Evolutionary conservation across 23 tunicate genomes (phyloP).

Genomic region (Diplosoma virens): DNA sequence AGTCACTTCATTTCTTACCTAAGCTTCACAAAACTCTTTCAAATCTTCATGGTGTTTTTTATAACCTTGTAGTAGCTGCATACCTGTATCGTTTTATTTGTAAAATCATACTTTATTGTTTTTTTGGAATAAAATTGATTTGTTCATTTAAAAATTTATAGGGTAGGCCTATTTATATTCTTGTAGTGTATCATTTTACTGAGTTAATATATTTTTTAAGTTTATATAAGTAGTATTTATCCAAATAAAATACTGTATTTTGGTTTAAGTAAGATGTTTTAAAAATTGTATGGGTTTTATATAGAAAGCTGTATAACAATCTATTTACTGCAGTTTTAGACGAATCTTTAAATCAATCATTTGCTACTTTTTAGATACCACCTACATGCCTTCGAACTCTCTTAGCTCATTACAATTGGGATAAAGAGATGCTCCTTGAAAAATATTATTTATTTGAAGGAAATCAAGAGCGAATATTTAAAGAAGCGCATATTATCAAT

Average conservation of each 20-base stretch:
- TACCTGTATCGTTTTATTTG: too few species aligned
- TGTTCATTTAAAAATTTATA: too few species aligned
- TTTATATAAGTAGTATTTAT: neutral
- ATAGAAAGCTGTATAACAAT: neutral
- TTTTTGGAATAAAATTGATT: too few species aligned
- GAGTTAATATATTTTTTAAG: neutral
- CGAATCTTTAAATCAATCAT: neutral
- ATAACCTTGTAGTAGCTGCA: too few species aligned
- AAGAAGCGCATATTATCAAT: slow-evolving; percentile 73
- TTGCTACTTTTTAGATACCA: slow-evolving; percentile 34
- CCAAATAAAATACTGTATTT: neutral
- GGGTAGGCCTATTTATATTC: too few species aligned
- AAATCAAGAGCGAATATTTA: slow-evolving; percentile 69
- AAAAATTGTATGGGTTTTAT: too few species aligned
- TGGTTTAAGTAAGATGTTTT: too few species aligned
- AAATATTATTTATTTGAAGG: slow-evolving; percentile 75
- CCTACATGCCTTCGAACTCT: slow-evolving; percentile 60
- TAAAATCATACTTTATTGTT: too few species aligned
- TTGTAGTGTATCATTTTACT: neutral
- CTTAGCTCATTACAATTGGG: slow-evolving; percentile 90
- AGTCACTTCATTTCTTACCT: too few species aligned
- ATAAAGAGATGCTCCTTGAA: slow-evolving; percentile 70
- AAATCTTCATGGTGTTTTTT: too few species aligned
- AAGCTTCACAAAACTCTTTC: too few species aligned
- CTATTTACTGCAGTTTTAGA: neutral